Percentiles rank a stretch among this genome's conserved stretches.
Evolutionary conservation across 2,113 vertebrate genomes (phyloP).

Genomic region (Paradoxurus hermaphroditus): DNA sequence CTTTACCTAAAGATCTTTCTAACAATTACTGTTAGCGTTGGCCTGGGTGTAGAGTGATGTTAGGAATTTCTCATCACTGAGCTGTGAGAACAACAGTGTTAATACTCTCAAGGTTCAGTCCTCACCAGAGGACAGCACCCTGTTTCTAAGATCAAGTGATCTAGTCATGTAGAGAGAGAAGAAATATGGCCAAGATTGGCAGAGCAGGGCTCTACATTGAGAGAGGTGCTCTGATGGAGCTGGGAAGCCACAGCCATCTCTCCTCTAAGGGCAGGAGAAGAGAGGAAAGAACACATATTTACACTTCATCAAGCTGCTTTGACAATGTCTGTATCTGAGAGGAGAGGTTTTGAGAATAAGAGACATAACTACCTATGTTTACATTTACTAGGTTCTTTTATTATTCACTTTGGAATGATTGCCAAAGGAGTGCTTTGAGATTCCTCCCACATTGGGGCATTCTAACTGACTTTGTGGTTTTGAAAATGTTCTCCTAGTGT

Average conservation of each 20-base stretch:
- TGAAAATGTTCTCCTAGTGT: neutral
- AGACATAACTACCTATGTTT: neutral
- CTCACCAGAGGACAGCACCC: neutral
- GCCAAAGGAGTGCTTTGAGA: neutral
- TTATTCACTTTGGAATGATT: neutral
- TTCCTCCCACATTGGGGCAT: neutral
- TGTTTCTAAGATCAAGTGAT: neutral
- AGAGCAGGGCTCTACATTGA: neutral
- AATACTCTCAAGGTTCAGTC: neutral
- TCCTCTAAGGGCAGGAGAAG: neutral
- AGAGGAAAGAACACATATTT: neutral
- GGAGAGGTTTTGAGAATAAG: neutral
- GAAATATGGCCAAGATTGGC: neutral
- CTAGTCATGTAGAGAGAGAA: neutral
- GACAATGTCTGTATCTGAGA: neutral
- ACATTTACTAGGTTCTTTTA: neutral
- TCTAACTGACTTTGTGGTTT: neutral
- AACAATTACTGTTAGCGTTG: neutral
- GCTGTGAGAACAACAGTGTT: neutral
- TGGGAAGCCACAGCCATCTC: neutral
- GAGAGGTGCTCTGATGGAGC: neutral
- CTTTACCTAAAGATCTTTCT: neutral
- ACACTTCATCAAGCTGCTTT: fast-evolving
- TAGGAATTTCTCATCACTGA: neutral
- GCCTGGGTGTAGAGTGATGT: neutral